These are phyloP conservation scores for Drosophila sucinea DNA, from an alignment of 1,140 invertebrate species.

Conservation along the genomic window DNA sequence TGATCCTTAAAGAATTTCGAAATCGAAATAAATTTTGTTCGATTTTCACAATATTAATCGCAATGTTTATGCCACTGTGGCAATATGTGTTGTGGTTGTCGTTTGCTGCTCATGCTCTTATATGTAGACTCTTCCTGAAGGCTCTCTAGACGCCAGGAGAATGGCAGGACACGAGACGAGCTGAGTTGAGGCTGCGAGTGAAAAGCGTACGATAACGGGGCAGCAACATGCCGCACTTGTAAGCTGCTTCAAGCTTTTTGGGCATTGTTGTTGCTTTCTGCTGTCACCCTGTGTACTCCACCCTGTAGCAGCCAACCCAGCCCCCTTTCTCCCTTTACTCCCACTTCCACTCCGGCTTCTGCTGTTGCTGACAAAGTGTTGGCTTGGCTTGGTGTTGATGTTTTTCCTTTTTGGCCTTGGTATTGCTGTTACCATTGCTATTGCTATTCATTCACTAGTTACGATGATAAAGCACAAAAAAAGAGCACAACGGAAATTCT, in stretches of 20 bases:
- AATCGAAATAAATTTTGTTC: background rate
- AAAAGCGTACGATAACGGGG: conserved; percentile 76
- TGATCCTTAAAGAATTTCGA: background rate
- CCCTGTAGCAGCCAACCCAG: conserved; percentile 4
- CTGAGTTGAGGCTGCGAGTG: conserved; percentile 52
- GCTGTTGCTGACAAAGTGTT: conserved; percentile 59
- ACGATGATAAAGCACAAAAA: conserved; percentile 78
- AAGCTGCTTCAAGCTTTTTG: conserved; percentile 69
- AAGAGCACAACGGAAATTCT: conserved; percentile 76
- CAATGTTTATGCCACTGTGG: conserved; percentile 28
- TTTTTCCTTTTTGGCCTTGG: conserved; percentile 68
- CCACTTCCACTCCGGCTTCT: conserved; percentile 1
- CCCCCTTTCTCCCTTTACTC: too few species aligned
- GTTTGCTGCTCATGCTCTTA: conserved; percentile 24
- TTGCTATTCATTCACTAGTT: conserved; percentile 80
- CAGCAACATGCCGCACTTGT: conserved; percentile 79
- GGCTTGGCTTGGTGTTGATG: conserved; percentile 57
- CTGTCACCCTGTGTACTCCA: background rate
- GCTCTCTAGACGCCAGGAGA: background rate
- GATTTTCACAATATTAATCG: background rate
- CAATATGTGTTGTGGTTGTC: conserved; percentile 31
- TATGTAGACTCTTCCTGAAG: conserved; percentile 9
- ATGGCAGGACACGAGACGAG: background rate
- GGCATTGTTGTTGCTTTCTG: conserved; percentile 61
- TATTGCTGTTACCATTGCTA: conserved; percentile 17